A percentile compares a stretch with the other conserved stretches of the same genome.
These are phyloP conservation scores for Arnoldichthys spilopterus DNA, from an alignment of 2,797 vertebrate genomes.

Conservation along the genomic window DNA sequence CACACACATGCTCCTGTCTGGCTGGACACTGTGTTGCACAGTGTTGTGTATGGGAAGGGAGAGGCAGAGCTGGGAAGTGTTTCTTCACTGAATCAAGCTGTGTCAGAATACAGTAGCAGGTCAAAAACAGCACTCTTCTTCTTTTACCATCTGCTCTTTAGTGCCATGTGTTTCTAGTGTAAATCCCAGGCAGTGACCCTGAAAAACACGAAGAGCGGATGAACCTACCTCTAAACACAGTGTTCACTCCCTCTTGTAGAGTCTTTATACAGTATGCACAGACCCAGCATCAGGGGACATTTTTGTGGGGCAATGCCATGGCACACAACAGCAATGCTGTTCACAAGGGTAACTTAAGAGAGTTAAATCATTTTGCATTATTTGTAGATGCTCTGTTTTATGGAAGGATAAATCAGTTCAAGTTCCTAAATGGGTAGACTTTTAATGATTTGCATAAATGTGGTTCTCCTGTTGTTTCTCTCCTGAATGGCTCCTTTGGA, in stretches of 20 bases:
- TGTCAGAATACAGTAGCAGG: constrained; percentile 2
- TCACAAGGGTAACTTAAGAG: too few relatives aligned
- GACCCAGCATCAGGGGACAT: too few relatives aligned
- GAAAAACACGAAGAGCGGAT: constrained; percentile 1
- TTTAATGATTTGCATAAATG: too few relatives aligned
- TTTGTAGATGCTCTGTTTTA: too few relatives aligned
- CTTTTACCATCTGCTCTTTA: neutral
- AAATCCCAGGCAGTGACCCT: neutral
- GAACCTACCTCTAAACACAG: neutral
- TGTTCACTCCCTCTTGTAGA: neutral
- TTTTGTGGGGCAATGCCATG: too few relatives aligned
- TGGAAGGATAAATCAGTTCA: too few relatives aligned
- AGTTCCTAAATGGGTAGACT: too few relatives aligned
- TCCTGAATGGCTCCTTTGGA: too few relatives aligned
- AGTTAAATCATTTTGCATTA: too few relatives aligned
- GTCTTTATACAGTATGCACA: neutral
- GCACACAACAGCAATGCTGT: too few relatives aligned
- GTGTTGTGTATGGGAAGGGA: constrained; percentile 32
- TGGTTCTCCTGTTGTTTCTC: too few relatives aligned
- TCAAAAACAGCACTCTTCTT: neutral
- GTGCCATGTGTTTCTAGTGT: neutral
- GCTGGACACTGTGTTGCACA: constrained; percentile 37
- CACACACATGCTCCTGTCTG: constrained; percentile 34
- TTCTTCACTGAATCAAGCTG: neutral
- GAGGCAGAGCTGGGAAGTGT: constrained; percentile 10